Percentiles rank a stretch among this genome's conserved stretches.
Evolutionary conservation across 1,140 invertebrate species (phyloP).

Genomic region (Nasonia longicornis): DNA sequence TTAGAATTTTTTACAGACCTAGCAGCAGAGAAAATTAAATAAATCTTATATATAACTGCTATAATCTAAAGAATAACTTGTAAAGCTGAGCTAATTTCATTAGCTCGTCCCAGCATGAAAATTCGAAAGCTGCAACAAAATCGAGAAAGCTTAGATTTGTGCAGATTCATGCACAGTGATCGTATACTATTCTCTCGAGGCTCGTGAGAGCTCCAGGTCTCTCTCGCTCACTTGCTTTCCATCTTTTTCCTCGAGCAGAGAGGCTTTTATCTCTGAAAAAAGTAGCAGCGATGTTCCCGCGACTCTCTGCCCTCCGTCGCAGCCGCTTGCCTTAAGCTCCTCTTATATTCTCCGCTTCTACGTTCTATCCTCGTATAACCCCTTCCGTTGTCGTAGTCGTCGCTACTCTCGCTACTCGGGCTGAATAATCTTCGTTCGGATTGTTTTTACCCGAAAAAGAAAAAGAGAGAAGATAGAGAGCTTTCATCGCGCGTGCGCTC

Average conservation of each 20-base stretch:
- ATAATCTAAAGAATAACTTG: too few species aligned
- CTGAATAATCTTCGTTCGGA: slow-evolving; percentile 18
- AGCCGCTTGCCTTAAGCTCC: slow-evolving; percentile 16
- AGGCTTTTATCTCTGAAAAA: slow-evolving; percentile 20
- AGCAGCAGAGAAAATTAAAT: too few species aligned
- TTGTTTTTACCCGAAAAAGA: background rate
- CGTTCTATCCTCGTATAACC: background rate
- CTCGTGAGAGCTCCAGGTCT: background rate
- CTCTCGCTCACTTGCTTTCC: background rate
- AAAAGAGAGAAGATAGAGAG: background rate
- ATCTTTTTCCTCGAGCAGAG: background rate
- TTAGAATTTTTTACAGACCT: too few species aligned
- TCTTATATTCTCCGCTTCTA: slow-evolving; percentile 2
- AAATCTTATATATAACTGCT: too few species aligned
- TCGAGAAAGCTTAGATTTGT: background rate
- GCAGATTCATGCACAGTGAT: background rate
- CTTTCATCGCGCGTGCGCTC: background rate
- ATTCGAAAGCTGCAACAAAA: background rate
- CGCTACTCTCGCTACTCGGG: background rate
- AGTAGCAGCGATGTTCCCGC: background rate
- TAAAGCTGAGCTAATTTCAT: too few species aligned
- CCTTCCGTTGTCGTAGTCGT: background rate
- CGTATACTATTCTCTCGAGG: background rate
- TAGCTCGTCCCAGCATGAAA: too few species aligned
- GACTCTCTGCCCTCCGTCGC: background rate